Percentiles rank a stretch among this genome's conserved stretches.
Evolutionary conservation across 2,797 vertebrate species (phyloP).

Genomic region (Eospalax fontanierii): DNA sequence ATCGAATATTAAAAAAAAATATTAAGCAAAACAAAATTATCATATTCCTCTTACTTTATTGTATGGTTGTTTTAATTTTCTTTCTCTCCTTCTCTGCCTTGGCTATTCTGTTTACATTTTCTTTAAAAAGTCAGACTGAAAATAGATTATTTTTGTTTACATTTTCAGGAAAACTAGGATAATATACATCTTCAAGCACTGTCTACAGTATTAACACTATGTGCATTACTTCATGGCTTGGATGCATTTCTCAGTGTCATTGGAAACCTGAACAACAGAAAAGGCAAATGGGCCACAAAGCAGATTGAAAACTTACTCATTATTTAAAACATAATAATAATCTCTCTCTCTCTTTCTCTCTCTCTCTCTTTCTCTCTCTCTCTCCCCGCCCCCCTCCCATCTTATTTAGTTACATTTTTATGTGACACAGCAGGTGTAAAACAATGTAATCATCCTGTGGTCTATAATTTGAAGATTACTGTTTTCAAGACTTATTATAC

Average conservation of each 20-base stretch:
- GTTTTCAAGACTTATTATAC: background rate
- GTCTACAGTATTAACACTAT: background rate
- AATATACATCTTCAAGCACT: background rate
- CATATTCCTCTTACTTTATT: background rate
- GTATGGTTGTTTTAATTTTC: background rate
- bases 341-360: background rate
- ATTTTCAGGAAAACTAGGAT: background rate
- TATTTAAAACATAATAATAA: background rate
- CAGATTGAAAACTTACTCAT: background rate
- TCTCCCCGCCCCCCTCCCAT: too few species aligned
- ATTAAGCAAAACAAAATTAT: background rate
- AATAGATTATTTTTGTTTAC: background rate
- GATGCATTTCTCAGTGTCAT: background rate
- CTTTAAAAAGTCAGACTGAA: conserved; percentile 1
- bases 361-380: background rate
- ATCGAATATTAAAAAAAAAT: background rate
- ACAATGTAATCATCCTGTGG: background rate
- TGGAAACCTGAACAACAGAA: background rate
- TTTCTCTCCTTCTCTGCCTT: background rate
- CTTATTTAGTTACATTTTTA: background rate
- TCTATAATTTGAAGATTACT: background rate
- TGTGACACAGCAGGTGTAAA: background rate
- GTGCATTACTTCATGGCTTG: background rate
- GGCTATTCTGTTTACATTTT: background rate
- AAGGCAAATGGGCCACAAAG: background rate